These are phyloP conservation scores for Ceramica pisi DNA, from an alignment of 2,888 invertebrate genomes.

Conservation along the genomic window DNA sequence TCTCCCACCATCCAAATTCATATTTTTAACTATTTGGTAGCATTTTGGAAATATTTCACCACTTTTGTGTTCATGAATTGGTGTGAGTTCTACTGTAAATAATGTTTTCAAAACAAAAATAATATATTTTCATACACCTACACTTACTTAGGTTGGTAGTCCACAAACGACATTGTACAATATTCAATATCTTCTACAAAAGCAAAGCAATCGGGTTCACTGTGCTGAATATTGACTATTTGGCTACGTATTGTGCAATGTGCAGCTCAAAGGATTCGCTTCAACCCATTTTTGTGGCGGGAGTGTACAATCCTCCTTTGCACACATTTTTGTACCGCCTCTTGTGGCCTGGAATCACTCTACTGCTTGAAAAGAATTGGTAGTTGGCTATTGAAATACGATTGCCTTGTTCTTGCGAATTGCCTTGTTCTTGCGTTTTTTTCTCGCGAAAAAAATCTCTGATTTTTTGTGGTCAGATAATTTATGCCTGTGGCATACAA, in stretches of 20 bases:
- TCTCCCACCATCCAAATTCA: no score
- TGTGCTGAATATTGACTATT: conserved; percentile 32
- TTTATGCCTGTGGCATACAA: no score
- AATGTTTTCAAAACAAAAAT: neutral
- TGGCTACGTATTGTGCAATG: conserved; percentile 5
- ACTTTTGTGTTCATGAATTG: no score
- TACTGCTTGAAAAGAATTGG: neutral
- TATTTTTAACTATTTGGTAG: no score
- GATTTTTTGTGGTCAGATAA: no score
- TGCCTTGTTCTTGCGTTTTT: neutral
- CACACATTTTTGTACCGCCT: neutral
- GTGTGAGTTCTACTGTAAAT: no score
- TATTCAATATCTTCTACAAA: conserved; percentile 27
- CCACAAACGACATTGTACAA: conserved; percentile 11
- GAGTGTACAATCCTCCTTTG: conserved; percentile 3
- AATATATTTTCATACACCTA: neutral
- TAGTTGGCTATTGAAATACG: conserved; percentile 14
- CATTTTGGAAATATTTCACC: no score
- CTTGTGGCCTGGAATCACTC: conserved; percentile 18
- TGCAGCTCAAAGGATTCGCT: conserved; percentile 24
- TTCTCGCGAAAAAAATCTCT: no score
- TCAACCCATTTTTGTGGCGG: conserved; percentile 4
- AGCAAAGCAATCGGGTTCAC: conserved; percentile 1
- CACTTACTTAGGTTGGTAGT: neutral
- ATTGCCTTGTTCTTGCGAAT: neutral